These are phyloP conservation scores for Carassius auratus DNA, from an alignment of 2,113 vertebrate species.

Conservation along the genomic window DNA sequence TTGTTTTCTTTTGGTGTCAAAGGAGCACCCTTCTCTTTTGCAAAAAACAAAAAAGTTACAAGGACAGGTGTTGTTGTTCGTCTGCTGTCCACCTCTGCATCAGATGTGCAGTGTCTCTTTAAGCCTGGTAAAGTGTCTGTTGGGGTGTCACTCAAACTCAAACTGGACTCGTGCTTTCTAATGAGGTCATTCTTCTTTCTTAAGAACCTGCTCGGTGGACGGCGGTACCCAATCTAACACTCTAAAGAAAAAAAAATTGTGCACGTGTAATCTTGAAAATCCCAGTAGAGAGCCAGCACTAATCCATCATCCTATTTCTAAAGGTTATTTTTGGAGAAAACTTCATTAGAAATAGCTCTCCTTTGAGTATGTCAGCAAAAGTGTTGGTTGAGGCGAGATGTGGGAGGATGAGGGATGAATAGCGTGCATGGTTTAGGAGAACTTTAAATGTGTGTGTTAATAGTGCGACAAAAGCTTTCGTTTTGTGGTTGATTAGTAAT, in stretches of 20 bases:
- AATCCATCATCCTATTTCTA: slow-evolving; percentile 40
- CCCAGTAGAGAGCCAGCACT: background rate
- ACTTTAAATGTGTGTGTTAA: background rate
- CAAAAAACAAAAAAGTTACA: background rate
- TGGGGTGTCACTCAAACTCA: slow-evolving; percentile 16
- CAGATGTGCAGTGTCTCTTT: background rate
- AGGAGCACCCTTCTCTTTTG: slow-evolving; percentile 15
- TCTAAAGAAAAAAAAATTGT: background rate
- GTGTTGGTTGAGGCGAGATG: background rate
- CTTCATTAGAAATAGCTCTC: slow-evolving; percentile 29
- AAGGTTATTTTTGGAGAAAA: slow-evolving; percentile 46
- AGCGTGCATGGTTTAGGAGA: background rate
- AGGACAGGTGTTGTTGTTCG: background rate
- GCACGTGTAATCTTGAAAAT: slow-evolving; percentile 30
- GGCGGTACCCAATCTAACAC: background rate
- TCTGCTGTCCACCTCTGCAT: background rate
- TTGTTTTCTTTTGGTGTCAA: slow-evolving; percentile 4
- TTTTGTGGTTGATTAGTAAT: background rate
- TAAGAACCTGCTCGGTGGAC: background rate
- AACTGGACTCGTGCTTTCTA: background rate
- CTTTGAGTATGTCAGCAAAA: slow-evolving; percentile 23
- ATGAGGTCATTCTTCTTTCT: background rate
- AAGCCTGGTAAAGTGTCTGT: background rate
- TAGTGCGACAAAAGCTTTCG: background rate
- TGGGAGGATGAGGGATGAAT: background rate